Conservation (phyloP, 2,113 vertebrate genomes). For the Scophthalmus maximus region DNA sequence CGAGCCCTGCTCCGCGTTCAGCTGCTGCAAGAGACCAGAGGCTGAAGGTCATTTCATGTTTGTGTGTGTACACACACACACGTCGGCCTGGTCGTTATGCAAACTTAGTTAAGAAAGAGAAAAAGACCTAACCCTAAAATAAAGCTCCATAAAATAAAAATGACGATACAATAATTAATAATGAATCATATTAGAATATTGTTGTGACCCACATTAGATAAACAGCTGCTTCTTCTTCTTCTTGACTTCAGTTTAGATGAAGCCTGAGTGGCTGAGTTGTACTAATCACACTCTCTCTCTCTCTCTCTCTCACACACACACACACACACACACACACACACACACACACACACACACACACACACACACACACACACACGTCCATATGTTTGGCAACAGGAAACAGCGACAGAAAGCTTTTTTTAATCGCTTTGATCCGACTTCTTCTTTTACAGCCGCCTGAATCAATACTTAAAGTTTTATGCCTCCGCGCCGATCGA, state of each 20-base stretch:
- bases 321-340: too few relatives aligned
- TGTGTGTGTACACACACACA: not conserved
- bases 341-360: too few relatives aligned
- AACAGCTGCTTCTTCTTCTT: too few relatives aligned
- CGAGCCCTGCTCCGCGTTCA: slow-evolving; percentile 89
- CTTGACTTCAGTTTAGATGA: too few relatives aligned
- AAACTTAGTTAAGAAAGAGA: not conserved
- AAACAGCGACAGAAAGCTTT: slow-evolving; percentile 40
- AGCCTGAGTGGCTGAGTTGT: too few relatives aligned
- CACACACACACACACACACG: slow-evolving; percentile 10
- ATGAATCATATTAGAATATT: too few relatives aligned
- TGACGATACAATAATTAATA: too few relatives aligned
- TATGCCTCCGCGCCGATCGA: slow-evolving; percentile 38
- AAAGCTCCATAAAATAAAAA: too few relatives aligned
- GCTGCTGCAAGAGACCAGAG: slow-evolving; percentile 75
- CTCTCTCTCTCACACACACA: too few relatives aligned
- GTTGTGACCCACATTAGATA: not conserved
- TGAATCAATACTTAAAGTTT: slow-evolving; percentile 62
- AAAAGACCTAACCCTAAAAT: too few relatives aligned
- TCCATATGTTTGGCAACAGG: slow-evolving; percentile 55
- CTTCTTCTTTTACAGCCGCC: slow-evolving; percentile 43
- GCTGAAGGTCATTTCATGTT: slow-evolving; percentile 59
- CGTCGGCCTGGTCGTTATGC: not conserved
- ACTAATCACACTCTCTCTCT: too few relatives aligned
- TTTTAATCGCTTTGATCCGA: slow-evolving; percentile 48